Conservation (phyloP, 2,888 invertebrate genomes). For the Thysanoteuthis rhombus region DNA sequence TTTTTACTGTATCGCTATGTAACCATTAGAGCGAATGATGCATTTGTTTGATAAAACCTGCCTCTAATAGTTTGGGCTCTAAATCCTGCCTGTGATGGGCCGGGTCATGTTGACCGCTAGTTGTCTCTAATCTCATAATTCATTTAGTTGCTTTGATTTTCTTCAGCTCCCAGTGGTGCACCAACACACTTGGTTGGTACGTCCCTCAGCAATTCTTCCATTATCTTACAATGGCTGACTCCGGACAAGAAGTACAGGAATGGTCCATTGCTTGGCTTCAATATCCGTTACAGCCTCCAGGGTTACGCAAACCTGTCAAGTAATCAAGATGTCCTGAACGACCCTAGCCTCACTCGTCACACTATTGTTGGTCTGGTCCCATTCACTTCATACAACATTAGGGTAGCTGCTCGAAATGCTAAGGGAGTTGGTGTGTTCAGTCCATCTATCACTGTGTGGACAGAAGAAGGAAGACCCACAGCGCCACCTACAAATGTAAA, state of each 20-base stretch:
- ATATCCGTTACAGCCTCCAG: constrained; percentile 87
- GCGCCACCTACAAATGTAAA: constrained; percentile 86
- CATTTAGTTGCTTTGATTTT: neutral
- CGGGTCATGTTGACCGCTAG: no score
- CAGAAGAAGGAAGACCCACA: constrained; percentile 94
- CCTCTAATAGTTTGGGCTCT: no score
- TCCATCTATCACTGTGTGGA: constrained; percentile 86
- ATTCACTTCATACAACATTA: constrained; percentile 95
- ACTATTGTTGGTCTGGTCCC: constrained; percentile 92
- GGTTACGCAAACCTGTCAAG: constrained; percentile 70
- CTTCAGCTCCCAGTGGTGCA: constrained; percentile 91
- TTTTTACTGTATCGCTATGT: no score
- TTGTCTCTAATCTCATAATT: neutral
- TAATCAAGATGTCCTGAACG: constrained; percentile 77
- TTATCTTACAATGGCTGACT: constrained; percentile 95
- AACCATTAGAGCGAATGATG: no score
- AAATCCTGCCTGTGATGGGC: no score
- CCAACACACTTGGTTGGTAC: constrained; percentile 94
- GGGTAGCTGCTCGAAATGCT: constrained; percentile 96
- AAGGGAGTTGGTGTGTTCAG: constrained; percentile 95
- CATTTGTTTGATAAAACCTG: no score
- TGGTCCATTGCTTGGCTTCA: constrained; percentile 92
- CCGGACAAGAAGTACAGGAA: constrained; percentile 94
- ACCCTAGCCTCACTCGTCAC: constrained; percentile 71
- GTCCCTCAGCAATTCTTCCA: constrained; percentile 91